These are phyloP conservation scores for Clivina fossor DNA, from an alignment of 2,888 invertebrate species.

Conservation along the genomic window DNA sequence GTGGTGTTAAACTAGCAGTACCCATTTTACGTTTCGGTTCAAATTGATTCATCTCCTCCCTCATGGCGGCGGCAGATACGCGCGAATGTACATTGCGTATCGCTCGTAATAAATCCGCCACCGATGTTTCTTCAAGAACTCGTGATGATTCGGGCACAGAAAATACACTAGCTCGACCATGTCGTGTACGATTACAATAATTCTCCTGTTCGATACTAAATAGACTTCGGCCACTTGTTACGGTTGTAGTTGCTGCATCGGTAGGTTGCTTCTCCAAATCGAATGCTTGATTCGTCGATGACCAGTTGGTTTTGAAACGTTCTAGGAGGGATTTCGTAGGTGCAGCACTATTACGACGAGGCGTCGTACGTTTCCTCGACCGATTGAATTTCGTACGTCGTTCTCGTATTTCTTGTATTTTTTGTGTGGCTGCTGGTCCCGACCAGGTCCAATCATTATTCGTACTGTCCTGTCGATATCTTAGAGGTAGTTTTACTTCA, in stretches of 20 bases:
- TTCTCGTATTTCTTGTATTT: constrained; percentile 56
- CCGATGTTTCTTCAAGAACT: constrained; percentile 77
- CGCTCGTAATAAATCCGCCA: constrained; percentile 79
- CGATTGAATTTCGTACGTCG: constrained; percentile 41
- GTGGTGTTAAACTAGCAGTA: constrained; percentile 56
- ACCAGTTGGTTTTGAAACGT: no score
- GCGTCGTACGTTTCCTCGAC: constrained; percentile 38
- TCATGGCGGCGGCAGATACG: constrained; percentile 51
- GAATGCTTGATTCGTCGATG: constrained; percentile 40
- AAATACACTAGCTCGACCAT: constrained; percentile 42
- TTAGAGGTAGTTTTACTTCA: constrained; percentile 54
- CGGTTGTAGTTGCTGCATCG: constrained; percentile 44
- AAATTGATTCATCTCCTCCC: constrained; percentile 45
- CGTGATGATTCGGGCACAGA: constrained; percentile 56
- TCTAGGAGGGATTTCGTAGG: no score
- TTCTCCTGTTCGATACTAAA: constrained; percentile 45
- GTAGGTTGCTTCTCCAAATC: constrained; percentile 39
- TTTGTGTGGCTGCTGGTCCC: constrained; percentile 63
- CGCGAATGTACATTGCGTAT: constrained; percentile 68
- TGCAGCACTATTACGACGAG: constrained; percentile 3
- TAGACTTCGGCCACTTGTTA: constrained; percentile 53
- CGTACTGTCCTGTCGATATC: constrained; percentile 48
- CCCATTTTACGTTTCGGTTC: constrained; percentile 58
- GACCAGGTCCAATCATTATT: constrained; percentile 67
- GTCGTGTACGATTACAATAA: constrained; percentile 41